Evolutionary conservation across 2,113 vertebrate species (phyloP).

Genomic region (Paedocypris sp.): DNA sequence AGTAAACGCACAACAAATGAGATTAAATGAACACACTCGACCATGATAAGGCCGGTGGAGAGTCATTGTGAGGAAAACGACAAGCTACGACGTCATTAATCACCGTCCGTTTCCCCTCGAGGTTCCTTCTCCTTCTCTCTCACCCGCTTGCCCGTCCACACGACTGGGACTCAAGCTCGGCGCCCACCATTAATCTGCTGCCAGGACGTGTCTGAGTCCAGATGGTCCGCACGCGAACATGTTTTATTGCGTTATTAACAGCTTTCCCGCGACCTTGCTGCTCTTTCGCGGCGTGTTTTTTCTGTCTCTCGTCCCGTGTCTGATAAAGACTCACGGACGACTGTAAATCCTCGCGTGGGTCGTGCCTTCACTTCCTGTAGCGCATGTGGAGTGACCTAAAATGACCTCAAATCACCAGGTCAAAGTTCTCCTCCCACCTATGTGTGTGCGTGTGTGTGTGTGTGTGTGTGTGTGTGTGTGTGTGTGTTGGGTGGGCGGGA

Average conservation of each 20-base stretch:
- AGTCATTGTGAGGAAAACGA: too few relatives aligned
- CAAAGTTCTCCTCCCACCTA: too few relatives aligned
- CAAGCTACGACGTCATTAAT: too few relatives aligned
- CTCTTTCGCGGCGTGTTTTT: neutral
- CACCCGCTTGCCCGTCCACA: neutral
- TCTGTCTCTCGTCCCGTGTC: conserved; percentile 1
- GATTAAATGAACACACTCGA: too few relatives aligned
- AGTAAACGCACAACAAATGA: too few relatives aligned
- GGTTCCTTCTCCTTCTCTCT: too few relatives aligned
- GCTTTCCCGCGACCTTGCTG: conserved; percentile 16
- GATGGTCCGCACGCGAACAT: conserved; percentile 31
- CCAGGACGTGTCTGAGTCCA: conserved; percentile 34
- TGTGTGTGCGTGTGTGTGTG: too few relatives aligned
- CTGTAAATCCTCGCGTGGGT: conserved; percentile 18
- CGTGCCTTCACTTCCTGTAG: neutral
- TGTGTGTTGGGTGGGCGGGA: too few relatives aligned
- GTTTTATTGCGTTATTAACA: conserved; percentile 30
- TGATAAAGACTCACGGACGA: neutral
- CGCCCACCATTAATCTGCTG: conserved; percentile 39
- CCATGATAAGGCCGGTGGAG: too few relatives aligned
- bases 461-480: too few relatives aligned
- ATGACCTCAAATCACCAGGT: conserved; percentile 12
- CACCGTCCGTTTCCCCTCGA: too few relatives aligned
- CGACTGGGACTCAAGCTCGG: conserved; percentile 27
- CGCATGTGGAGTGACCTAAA: conserved; percentile 8